phyloP scores from a whole-genome alignment of 2,797 vertebrate genomes.

The Chaetophractus vellerosus region DNA sequence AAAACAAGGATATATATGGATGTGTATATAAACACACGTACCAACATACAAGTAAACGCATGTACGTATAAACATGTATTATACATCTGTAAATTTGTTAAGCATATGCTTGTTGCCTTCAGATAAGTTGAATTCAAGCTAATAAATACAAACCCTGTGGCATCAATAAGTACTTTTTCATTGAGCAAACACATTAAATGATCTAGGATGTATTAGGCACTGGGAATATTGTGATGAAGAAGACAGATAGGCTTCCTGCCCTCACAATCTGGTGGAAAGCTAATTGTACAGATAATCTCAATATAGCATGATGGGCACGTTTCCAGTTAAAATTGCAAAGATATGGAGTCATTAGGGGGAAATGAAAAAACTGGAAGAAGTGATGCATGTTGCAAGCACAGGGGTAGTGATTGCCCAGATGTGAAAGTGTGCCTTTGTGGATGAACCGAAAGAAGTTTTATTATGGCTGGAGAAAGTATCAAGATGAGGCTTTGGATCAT shows the following conservation, averaged over 20 bases:
- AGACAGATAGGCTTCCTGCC: neutral
- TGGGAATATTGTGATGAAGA: neutral
- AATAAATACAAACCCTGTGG: neutral
- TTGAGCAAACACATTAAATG: neutral
- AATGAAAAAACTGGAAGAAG: neutral
- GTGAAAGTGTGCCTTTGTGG: slow-evolving; percentile 22
- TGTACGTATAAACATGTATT: neutral
- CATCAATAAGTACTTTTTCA: neutral
- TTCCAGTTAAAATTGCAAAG: neutral
- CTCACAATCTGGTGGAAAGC: neutral
- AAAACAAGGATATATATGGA: neutral
- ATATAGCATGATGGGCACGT: neutral
- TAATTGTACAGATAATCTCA: neutral
- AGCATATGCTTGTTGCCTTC: neutral
- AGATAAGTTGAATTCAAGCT: neutral
- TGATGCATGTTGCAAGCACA: slow-evolving; percentile 2
- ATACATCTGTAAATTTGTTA: neutral
- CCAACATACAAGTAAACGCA: too few species aligned
- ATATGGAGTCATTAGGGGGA: neutral
- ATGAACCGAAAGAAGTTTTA: slow-evolving; percentile 9
- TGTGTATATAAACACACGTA: neutral
- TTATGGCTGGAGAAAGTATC: slow-evolving; percentile 8
- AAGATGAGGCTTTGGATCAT: neutral
- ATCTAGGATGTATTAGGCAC: neutral
- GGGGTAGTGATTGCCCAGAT: neutral